These are phyloP conservation scores for Nothoprocta perdicaria DNA, from an alignment of 2,113 vertebrate genomes.

Conservation along the genomic window DNA sequence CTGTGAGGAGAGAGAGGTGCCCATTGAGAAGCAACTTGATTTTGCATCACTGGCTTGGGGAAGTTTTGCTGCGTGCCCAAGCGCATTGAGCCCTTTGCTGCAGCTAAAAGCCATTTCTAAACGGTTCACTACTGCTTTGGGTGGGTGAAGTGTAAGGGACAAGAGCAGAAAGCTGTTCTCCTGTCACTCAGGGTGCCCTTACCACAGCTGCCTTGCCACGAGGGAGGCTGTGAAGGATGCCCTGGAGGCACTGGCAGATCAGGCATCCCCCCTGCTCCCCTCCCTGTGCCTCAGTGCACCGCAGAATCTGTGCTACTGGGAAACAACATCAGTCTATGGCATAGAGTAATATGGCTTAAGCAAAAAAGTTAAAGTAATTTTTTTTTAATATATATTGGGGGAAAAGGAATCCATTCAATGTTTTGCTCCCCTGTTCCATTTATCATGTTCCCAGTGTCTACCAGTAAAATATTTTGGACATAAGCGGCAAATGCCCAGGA, in stretches of 20 bases:
- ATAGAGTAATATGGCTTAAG: background rate
- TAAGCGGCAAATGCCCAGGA: constrained; percentile 79
- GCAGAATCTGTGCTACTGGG: constrained; percentile 54
- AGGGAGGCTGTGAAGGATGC: constrained; percentile 72
- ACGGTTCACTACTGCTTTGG: background rate
- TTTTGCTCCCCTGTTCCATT: constrained; percentile 61
- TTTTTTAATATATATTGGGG: background rate
- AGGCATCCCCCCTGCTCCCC: constrained; percentile 76
- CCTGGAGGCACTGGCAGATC: constrained; percentile 72
- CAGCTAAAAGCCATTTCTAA: background rate
- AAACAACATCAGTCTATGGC: background rate
- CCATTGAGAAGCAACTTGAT: background rate
- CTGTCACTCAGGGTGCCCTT: background rate
- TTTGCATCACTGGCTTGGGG: background rate
- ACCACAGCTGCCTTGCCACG: constrained; percentile 58
- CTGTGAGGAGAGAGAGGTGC: background rate
- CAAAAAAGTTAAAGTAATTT: background rate
- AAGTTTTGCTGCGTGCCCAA: background rate
- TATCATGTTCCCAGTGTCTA: constrained; percentile 75
- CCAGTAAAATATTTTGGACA: constrained; percentile 74
- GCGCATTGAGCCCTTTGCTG: background rate
- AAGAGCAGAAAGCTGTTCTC: background rate
- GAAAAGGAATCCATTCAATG: fast-evolving
- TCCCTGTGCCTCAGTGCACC: constrained; percentile 62
- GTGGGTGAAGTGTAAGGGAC: background rate